A percentile compares a stretch with the other conserved stretches of the same genome.
Evolutionary conservation across 2,888 invertebrate genomes (phyloP).

Genomic region (Petrolisthes manimaculis): DNA sequence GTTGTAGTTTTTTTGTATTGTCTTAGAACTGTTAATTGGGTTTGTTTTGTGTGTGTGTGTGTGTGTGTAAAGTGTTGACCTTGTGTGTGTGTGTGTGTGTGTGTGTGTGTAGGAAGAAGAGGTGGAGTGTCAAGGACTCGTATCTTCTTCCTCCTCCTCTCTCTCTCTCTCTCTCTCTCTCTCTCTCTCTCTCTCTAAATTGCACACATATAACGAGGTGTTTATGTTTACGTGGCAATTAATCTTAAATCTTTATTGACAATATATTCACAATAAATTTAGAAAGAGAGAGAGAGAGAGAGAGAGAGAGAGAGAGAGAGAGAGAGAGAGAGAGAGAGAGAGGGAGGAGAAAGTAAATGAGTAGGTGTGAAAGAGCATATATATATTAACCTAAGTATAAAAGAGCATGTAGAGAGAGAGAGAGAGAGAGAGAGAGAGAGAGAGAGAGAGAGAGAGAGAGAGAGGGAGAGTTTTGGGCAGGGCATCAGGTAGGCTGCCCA

Average conservation of each 20-base stretch:
- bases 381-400: background rate
- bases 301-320: background rate
- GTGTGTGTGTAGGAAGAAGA: background rate
- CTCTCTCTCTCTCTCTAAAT: background rate
- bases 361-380: background rate
- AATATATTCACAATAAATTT: too few relatives aligned
- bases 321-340: background rate
- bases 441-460: constrained; percentile 1
- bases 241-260: too few relatives aligned
- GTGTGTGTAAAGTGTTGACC: too few relatives aligned
- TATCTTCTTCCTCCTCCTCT: background rate
- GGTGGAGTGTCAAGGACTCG: background rate
- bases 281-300: background rate
- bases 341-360: background rate
- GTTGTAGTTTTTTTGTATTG: too few relatives aligned
- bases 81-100: background rate
- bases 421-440: background rate
- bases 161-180: constrained; percentile 13
- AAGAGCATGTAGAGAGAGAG: background rate
- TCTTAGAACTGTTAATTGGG: too few relatives aligned
- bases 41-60: too few relatives aligned
- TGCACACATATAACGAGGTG: too few relatives aligned
- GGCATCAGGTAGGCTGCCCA: too few relatives aligned
- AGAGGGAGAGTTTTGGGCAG: too few relatives aligned
- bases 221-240: too few relatives aligned